Evolutionary conservation across 1,140 invertebrate genomes (phyloP), one percentile per base, ranked within the genome.

Genomic region (Lucilia sericata): DNA sequence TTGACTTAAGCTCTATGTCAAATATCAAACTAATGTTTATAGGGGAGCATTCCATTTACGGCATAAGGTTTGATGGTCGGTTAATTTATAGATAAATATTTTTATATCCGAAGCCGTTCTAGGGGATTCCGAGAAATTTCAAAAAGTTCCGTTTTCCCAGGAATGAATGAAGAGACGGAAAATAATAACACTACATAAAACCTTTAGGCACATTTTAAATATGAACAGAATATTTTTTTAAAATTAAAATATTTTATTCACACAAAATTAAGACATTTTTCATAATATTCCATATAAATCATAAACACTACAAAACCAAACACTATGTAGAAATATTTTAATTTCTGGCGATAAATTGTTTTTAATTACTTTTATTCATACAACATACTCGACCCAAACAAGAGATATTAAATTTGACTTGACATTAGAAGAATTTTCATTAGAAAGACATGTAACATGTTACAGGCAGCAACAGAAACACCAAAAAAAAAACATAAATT

Each of bases 351-450:
- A 80, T 80, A 80, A 80, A 80, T 80, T 80, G 76, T 80, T 80
- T 80, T 80, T 80, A 80, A 80, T 80, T 80, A 80, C 76, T 80
- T 80, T 80, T 30, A 47, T 17, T 49, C 76, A 80, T 49, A 49
- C 42, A 42, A 42, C 42, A 42, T 42, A 80, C 9, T 47, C 42
- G 42, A n/a, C 36, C 17, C 36, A 80, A 8, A 75, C 76, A 80
- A 49, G 76, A 76, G 74, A 47, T 80, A 21, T 49, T 49, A 80
- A 80, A 80, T 80, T 80, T 80, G 76, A 80, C 76, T 80, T 80
- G 76, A 51, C 76, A 80, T 49, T 49, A 80, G 42, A 80, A 49
- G 76, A 80, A 80, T 80, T 80, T 80, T 80, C 76, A 80, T 80
- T 80, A 49, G 34, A 76, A 76, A 75, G 34, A 49, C 34, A 14